These are phyloP conservation scores for Sebastes umbrosus DNA, from an alignment of 2,797 vertebrate genomes.

Conservation along the genomic window DNA sequence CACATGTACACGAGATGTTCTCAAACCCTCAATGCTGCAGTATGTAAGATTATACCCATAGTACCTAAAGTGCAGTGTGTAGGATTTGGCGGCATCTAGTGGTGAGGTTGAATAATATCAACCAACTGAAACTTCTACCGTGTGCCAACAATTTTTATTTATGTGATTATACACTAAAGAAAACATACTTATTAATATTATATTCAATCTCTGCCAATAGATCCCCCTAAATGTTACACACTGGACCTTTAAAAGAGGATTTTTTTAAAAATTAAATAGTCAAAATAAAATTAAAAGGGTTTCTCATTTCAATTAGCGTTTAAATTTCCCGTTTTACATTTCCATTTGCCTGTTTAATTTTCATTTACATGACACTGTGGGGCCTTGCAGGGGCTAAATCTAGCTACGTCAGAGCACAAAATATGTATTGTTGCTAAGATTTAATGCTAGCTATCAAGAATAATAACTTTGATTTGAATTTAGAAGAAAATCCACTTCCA, in stretches of 20 bases:
- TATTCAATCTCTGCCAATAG: rapidly evolving
- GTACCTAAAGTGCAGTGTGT: no score
- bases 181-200: no score
- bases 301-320: neutral
- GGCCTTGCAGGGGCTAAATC: neutral
- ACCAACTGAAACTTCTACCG: no score
- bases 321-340: neutral
- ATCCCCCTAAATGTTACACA: no score
- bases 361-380: neutral
- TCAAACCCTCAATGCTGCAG: neutral
- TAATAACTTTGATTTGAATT: neutral
- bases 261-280: rapidly evolving
- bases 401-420: neutral
- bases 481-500: neutral
- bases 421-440: neutral
- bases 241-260: no score
- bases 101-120: neutral
- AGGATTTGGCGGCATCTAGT: no score
- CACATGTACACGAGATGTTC: neutral
- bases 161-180: no score
- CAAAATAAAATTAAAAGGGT: no score
- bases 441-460: neutral
- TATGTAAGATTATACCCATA: neutral
- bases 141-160: no score
- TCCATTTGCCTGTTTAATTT: neutral